Percentiles rank a stretch among this genome's conserved stretches.
Evolutionary conservation across 2,113 vertebrate species (phyloP).

Genomic region (Castor canadensis): DNA sequence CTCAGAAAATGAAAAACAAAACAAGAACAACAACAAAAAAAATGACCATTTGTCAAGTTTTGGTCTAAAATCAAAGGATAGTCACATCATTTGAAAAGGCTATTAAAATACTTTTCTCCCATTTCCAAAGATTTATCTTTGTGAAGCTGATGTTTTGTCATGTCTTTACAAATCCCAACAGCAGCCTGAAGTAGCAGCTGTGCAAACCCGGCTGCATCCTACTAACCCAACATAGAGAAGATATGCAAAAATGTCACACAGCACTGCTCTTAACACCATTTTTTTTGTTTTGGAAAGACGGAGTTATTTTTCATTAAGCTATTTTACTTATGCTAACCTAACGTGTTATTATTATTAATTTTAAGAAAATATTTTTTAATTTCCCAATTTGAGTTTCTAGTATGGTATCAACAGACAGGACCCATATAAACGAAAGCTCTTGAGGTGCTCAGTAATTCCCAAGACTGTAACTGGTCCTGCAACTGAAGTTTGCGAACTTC

Average conservation of each 20-base stretch:
- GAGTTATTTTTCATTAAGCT: background rate
- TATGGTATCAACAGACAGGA: background rate
- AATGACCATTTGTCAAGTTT: background rate
- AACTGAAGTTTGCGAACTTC: background rate
- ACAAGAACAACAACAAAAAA: background rate
- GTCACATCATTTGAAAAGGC: background rate
- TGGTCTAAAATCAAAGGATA: background rate
- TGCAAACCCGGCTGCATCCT: background rate
- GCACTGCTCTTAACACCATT: background rate
- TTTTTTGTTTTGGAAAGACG: background rate
- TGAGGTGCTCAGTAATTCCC: background rate
- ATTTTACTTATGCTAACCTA: background rate
- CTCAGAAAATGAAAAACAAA: too few species aligned
- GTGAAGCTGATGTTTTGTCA: background rate
- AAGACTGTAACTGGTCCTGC: background rate
- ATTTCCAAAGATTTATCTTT: background rate
- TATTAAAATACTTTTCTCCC: background rate
- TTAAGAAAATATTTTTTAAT: background rate
- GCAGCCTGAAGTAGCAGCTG: background rate
- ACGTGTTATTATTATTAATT: background rate
- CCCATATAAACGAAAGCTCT: background rate
- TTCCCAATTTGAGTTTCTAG: background rate
- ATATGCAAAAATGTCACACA: background rate
- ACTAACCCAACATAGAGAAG: background rate
- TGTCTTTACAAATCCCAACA: background rate